Evolutionary conservation across 1,140 invertebrate genomes (phyloP), one percentile per base, ranked within the genome.

Genomic region (Eufriesea mexicana): DNA sequence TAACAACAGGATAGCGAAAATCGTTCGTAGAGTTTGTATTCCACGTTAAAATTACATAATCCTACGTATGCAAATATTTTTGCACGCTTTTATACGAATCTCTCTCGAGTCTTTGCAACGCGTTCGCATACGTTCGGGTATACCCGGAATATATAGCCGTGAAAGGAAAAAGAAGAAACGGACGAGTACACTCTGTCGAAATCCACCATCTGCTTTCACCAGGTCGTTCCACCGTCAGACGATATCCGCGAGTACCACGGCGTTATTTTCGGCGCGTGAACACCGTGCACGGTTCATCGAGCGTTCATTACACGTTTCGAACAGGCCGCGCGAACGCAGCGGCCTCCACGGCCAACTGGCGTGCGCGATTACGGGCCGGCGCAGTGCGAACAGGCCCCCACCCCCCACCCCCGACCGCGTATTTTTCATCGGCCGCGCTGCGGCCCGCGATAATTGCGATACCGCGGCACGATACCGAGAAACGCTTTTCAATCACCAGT

Each of bases 401-500:
- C 35, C 18, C 59, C n/a, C 35, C 35, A 35, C 35, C 35, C 18
- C 59, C n/a, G n/a, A 12, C 57, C 67, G 55, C 72, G 72, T 85
- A 76, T 85, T 86, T 85, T 77, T 83, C 77, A 54, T 12, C 66
- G 25, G 16, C 18, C 64, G 42, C 20, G 55, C 49, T 35, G 54
- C 5, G 67, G 47, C 28, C 51, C 42, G 62, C 59, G 61, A 86
- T 86, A 81, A 86, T 86, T 86, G 25, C 78, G 59, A 82, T 82
- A 86, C 84, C 51, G 57, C 9, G 71, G 71, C 71, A 49, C 79
- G 61, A 83, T 83, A 86, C 84, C 62, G 45, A 59, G 84, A 86
- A 86, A 70, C 54, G 73, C 75, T 86, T 86, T 86, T 67, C 85
- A 86, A 83, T 83, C 81, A 35, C 23, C 62, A 25, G 51, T 74